Base-by-base conservation (phyloP, 2,888 invertebrate genomes). In the Pheosia tremula region DNA sequence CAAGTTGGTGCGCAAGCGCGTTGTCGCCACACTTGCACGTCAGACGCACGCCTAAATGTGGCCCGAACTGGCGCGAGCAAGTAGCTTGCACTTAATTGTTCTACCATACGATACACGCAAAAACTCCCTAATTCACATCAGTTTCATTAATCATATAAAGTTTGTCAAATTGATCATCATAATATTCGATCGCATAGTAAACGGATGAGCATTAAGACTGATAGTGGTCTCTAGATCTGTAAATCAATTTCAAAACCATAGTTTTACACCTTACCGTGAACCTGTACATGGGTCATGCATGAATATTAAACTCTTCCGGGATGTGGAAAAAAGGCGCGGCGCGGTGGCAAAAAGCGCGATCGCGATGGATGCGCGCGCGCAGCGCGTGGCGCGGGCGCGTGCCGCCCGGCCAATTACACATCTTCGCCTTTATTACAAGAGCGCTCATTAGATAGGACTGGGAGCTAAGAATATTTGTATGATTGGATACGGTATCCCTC, bases 391-490 rank as follows among this genome's bases (percentile, higher is more conserved):
- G 69, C 86, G 68, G 69, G 82, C 90, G 88, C 91, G 91, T 90
- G 90, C 89, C 85, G 68, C 72, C 74, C 66, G 72, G 78, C 86
- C 90, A 89, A 92, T 93, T 91, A 91, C 88, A 88, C 85, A 85
- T 87, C 87, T 86, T 88, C 84, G 85, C 85, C 89, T 90, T 86
- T 90, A 89, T 89, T 88, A 87, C 88, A 84, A 82, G 87, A 85
- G 83, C 80, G 84, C 89, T 90, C 90, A 91, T 91, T 91, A 91
- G 85, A 85, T 75, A 64, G 36, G n/a, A 7, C 37, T 66, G 9
- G 7, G 71, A 78, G 45, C 24, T 43, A 45, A 0, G 57, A 74
- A 65, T 13, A 10, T 43, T 13, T 8, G 38, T 52, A 37, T 38
- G 11, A 1, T 11, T 56, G 69, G 73, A 77, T 75, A 66, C 10